A percentile compares a stretch with the other conserved stretches of the same genome.
Evolutionary conservation across 1,140 invertebrate species (phyloP).

Genomic region (Cydia strobilella): DNA sequence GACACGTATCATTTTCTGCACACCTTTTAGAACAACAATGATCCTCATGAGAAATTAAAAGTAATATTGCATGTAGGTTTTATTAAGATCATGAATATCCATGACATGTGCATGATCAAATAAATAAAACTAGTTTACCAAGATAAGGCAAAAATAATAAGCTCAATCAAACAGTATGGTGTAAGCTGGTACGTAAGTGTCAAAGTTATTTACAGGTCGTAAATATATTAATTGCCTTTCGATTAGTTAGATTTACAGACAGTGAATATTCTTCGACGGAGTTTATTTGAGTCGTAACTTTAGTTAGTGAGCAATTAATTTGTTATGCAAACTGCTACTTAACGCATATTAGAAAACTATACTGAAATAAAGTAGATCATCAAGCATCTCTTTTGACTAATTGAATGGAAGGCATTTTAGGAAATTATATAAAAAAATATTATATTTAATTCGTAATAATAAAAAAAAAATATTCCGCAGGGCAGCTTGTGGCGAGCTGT

Average conservation of each 20-base stretch:
- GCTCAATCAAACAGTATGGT: constrained; percentile 1
- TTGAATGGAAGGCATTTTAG: background rate
- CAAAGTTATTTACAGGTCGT: constrained; percentile 22
- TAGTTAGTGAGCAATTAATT: constrained; percentile 22
- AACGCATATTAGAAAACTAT: background rate
- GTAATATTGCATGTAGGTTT: background rate
- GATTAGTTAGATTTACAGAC: constrained; percentile 16
- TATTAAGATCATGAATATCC: background rate
- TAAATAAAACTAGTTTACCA: background rate
- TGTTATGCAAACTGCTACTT: constrained; percentile 15
- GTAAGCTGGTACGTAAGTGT: constrained; percentile 15
- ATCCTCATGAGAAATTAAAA: no score
- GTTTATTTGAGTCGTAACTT: constrained; percentile 23
- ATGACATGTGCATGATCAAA: no score
- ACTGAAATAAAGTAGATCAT: background rate
- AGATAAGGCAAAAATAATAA: constrained; percentile 1
- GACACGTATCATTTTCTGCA: no score
- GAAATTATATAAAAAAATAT: background rate
- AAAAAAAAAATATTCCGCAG: no score
- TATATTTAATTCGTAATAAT: background rate
- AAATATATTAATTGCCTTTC: constrained; percentile 10
- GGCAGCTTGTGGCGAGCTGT: no score
- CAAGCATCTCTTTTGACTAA: background rate
- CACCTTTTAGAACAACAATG: no score
- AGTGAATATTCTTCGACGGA: background rate